These are phyloP conservation scores for Aspiorhynchus laticeps DNA, from an alignment of 2,113 vertebrate genomes.

Conservation along the genomic window DNA sequence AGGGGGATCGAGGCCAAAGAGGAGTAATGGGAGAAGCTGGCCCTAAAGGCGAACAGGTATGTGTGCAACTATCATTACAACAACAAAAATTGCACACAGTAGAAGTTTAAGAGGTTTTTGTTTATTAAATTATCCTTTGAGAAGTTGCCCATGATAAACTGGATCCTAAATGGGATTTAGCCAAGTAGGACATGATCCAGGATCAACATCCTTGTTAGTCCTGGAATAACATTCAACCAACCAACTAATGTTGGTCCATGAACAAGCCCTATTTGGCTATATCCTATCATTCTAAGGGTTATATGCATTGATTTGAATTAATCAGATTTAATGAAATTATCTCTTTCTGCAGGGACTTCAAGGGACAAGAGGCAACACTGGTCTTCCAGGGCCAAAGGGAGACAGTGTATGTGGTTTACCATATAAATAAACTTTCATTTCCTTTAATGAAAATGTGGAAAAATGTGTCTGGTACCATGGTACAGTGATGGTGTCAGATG, in stretches of 20 bases:
- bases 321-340: background rate
- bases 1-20: conserved; percentile 92
- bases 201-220: background rate
- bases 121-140: background rate
- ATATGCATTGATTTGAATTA: background rate
- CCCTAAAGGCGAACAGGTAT: conserved; percentile 86
- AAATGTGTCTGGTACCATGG: background rate
- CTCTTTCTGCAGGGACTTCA: conserved; percentile 78
- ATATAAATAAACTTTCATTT: background rate
- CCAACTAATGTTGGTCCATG: background rate
- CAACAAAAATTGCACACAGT: background rate
- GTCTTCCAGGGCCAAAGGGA: conserved; percentile 92
- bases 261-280: background rate
- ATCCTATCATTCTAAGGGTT: background rate
- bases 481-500: background rate
- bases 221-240: background rate
- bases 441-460: background rate
- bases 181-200: background rate
- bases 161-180: background rate
- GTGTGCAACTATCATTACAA: conserved; percentile 52
- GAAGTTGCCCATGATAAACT: background rate
- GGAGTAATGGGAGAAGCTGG: conserved; percentile 87
- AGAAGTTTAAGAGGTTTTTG: background rate
- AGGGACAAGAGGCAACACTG: conserved; percentile 90
- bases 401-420: conserved; percentile 81